phyloP scores from a whole-genome alignment of 2,797 vertebrate species.

The Adelosebastes latens region DNA sequence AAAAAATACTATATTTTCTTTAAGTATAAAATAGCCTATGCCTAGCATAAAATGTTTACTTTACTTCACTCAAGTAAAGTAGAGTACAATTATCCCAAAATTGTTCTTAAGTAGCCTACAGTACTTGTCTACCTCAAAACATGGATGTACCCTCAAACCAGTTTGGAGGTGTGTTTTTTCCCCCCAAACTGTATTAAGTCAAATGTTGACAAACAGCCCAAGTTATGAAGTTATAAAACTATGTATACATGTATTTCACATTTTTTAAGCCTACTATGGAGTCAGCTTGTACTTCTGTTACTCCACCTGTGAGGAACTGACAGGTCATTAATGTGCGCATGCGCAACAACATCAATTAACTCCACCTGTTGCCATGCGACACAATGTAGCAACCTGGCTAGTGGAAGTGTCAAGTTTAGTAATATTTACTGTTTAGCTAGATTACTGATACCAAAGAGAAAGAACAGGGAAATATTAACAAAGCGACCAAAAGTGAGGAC shows the following conservation, averaged over 20 bases:
- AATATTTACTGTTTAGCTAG: background rate
- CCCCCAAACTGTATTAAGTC: no score
- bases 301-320: background rate
- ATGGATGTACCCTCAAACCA: no score
- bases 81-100: no score
- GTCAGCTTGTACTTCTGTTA: background rate
- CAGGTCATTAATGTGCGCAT: background rate
- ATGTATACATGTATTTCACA: background rate
- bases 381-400: no score
- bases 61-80: no score
- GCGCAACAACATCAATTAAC: background rate
- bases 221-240: background rate
- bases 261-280: background rate
- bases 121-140: no score
- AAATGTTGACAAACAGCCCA: no score
- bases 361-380: background rate
- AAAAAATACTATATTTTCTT: no score
- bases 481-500: background rate
- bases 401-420: background rate
- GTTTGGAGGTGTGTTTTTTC: no score
- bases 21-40: no score
- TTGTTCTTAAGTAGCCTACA: no score
- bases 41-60: no score
- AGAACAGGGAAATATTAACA: accelerated
- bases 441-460: background rate